phyloP scores from a whole-genome alignment of 2,888 invertebrate species.

The Nephrotoma flavescens region DNA sequence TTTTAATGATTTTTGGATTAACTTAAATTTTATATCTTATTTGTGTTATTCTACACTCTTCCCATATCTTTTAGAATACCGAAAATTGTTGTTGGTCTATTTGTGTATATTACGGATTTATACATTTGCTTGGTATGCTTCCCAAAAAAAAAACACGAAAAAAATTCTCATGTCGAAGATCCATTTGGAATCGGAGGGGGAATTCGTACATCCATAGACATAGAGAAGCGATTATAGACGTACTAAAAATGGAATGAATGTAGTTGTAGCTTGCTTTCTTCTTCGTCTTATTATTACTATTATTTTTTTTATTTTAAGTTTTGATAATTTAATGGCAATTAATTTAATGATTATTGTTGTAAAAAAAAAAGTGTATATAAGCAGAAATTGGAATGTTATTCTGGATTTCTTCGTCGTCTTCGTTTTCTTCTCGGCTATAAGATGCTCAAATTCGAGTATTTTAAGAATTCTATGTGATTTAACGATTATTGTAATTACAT shows the following conservation, averaged over 20 bases:
- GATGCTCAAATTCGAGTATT: neutral
- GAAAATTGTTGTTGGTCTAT: neutral
- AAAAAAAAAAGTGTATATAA: neutral
- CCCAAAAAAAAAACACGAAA: neutral
- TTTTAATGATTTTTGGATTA: neutral
- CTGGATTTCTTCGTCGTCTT: neutral
- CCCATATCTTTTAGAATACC: neutral
- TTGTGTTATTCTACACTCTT: neutral
- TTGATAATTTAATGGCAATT: neutral
- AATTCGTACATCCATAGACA: neutral
- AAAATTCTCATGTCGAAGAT: neutral
- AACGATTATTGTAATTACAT: neutral
- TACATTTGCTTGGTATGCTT: neutral
- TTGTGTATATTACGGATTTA: neutral
- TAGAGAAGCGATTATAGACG: neutral
- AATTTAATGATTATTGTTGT: neutral
- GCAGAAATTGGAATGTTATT: neutral
- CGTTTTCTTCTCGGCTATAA: neutral
- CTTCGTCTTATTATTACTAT: neutral
- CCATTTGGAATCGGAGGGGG: neutral
- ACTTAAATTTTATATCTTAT: neutral
- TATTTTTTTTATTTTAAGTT: neutral
- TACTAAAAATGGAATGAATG: neutral
- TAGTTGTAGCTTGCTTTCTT: neutral
- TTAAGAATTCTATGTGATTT: neutral